These are phyloP conservation scores for Halichoeres trimaculatus DNA, from an alignment of 2,113 vertebrate genomes.

Conservation along the genomic window DNA sequence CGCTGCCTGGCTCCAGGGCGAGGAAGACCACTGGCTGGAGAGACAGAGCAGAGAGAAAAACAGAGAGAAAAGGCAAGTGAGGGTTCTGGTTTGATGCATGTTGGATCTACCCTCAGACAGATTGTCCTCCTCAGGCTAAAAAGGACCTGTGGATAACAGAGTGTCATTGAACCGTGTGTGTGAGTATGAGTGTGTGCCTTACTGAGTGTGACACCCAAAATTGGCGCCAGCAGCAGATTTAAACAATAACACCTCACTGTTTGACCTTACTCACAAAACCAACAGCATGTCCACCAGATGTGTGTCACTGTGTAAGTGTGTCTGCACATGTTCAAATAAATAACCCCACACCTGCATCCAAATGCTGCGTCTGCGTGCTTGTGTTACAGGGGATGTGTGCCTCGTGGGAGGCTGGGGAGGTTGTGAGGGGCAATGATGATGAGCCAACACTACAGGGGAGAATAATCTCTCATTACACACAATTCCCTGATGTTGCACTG, in stretches of 20 bases:
- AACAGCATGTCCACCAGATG: slow-evolving; percentile 25
- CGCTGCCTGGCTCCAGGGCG: slow-evolving; percentile 84
- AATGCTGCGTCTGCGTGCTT: slow-evolving; percentile 22
- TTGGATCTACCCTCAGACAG: slow-evolving; percentile 62
- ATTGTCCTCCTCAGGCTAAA: slow-evolving; percentile 76
- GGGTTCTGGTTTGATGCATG: slow-evolving; percentile 61
- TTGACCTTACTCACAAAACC: slow-evolving; percentile 66
- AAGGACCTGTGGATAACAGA: slow-evolving; percentile 74
- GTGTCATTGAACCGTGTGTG: slow-evolving; percentile 60
- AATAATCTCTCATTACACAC: slow-evolving; percentile 84
- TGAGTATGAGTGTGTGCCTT: slow-evolving; percentile 29
- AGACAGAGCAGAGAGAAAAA: slow-evolving; percentile 27
- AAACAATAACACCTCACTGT: slow-evolving; percentile 64
- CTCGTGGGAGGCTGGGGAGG: slow-evolving; percentile 38
- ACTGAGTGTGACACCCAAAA: slow-evolving; percentile 64
- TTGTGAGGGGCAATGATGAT: slow-evolving; percentile 61
- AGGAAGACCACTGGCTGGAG: slow-evolving; percentile 46
- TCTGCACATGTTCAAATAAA: slow-evolving; percentile 13
- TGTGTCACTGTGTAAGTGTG: slow-evolving; percentile 15
- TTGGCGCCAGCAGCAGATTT: slow-evolving; percentile 73
- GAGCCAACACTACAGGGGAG: slow-evolving; percentile 78
- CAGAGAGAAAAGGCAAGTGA: slow-evolving; percentile 21
- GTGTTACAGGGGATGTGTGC: slow-evolving; percentile 11
- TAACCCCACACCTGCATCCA: slow-evolving; percentile 41
- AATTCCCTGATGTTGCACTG: slow-evolving; percentile 71